These are phyloP conservation scores for Archilochus colubris DNA, from an alignment of 2,113 vertebrate genomes.

Conservation along the genomic window DNA sequence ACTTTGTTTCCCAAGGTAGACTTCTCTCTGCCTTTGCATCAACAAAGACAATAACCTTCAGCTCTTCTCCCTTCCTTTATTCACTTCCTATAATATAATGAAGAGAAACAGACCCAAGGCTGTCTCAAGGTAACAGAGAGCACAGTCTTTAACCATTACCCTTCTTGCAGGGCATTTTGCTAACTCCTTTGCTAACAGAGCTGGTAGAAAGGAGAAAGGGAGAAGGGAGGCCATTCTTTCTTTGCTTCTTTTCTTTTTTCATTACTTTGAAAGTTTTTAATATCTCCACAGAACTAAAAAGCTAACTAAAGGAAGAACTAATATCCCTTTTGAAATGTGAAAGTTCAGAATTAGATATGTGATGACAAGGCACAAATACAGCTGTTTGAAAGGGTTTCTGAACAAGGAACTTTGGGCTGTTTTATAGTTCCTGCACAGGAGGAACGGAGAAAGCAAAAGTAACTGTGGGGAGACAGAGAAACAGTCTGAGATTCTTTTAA, in stretches of 20 bases:
- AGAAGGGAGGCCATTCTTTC: neutral
- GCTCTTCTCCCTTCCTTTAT: neutral
- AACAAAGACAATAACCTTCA: neutral
- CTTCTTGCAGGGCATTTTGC: neutral
- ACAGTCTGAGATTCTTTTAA: slow-evolving; percentile 29
- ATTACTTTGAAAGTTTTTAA: neutral
- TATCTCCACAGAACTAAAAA: neutral
- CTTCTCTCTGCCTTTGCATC: neutral
- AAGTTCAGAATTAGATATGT: slow-evolving; percentile 36
- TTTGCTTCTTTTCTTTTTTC: neutral
- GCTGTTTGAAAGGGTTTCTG: slow-evolving; percentile 29
- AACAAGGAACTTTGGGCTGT: neutral
- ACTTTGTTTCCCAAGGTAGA: neutral
- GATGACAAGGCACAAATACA: slow-evolving; percentile 34
- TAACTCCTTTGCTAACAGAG: neutral
- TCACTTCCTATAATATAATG: neutral
- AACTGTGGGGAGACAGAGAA: neutral
- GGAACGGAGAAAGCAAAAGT: slow-evolving; percentile 33
- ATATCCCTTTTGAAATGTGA: neutral
- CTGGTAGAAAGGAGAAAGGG: neutral
- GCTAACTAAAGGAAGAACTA: neutral
- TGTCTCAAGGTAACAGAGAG: neutral
- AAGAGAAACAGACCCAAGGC: neutral
- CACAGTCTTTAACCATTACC: neutral
- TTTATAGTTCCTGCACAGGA: neutral